Percentiles rank a stretch among this genome's conserved stretches.
Evolutionary conservation across 2,888 invertebrate genomes (phyloP).

Genomic region (Trileptium ribeirensis): DNA sequence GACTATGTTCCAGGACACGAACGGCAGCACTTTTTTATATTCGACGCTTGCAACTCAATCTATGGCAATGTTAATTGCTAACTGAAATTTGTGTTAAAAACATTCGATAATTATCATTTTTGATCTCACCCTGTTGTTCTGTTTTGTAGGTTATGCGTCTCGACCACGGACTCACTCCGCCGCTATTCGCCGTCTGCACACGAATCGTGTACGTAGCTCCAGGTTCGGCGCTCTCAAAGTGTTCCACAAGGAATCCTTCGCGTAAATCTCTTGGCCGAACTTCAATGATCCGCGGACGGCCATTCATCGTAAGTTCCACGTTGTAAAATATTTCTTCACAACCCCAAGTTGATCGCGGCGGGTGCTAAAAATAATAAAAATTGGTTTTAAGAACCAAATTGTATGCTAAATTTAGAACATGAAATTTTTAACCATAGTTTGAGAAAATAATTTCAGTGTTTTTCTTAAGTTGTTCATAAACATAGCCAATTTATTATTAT

Average conservation of each 20-base stretch:
- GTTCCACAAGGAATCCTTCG: slow-evolving; percentile 19
- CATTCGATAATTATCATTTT: too few species aligned
- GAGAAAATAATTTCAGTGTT: too few species aligned
- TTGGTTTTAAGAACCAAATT: too few species aligned
- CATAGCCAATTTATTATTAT: too few species aligned
- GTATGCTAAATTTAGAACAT: too few species aligned
- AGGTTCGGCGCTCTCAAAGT: slow-evolving; percentile 19
- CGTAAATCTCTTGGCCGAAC: slow-evolving; percentile 23
- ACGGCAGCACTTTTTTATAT: too few species aligned
- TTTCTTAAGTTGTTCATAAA: too few species aligned
- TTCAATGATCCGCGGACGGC: slow-evolving; percentile 10
- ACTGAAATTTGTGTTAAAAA: too few species aligned
- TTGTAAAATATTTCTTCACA: slow-evolving; percentile 21
- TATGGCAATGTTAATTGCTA: too few species aligned
- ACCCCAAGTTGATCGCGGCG: slow-evolving; percentile 27
- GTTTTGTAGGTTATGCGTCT: background rate
- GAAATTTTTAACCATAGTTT: too few species aligned
- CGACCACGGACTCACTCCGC: slow-evolving; percentile 14
- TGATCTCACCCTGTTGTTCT: background rate
- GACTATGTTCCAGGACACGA: too few species aligned
- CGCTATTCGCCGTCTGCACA: slow-evolving; percentile 18
- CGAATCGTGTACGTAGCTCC: slow-evolving; percentile 20
- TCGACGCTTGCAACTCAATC: too few species aligned
- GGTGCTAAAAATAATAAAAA: slow-evolving; percentile 27
- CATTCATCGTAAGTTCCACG: slow-evolving; percentile 18